Base-by-base conservation (phyloP, 2,888 invertebrate genomes). In the Celastrina argiolus region DNA sequence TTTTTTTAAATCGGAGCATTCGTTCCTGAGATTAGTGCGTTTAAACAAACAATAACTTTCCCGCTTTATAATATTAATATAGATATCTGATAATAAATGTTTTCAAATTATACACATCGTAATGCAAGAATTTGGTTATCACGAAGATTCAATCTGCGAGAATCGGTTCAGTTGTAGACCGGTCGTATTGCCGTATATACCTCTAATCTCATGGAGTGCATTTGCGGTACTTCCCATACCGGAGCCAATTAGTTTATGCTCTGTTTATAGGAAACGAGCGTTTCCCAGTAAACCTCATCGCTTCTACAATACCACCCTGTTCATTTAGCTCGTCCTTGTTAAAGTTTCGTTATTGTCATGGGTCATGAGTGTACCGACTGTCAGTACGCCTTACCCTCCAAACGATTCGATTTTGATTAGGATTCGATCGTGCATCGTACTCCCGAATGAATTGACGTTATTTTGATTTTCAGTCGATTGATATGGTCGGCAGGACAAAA, bases 221-320 rank as follows among this genome's bases (percentile, higher is more conserved):
- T 81, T 79, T 79, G 80, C 72, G 80, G 79, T 73, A 71, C 71
- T 74, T 72, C 78, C 73, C 78, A 78, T 80, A 76, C 79, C 77
- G 74, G 74, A 76, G 73, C 76, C 84, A 84, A 85, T 87, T 86
- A 87, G 78, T 77, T 74, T 73, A 79, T 79, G 76, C 79, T 77
- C 76, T 74, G 71, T 74, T 72, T 71, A 71, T 61, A 61, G 36
- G 61, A 39, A 71, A 71, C 66, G 68, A 68, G 71, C 68, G 69
- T 71, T 68, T 65, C 68, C 59, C 66, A 72, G 70, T 65, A 69
- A 69, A 69, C 70, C 67, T 56, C 51, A 68, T 70, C 66, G 69
- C 69, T 71, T 67, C 71, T 70, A 67, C 59, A 63, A 67, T 59
- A n/a, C 64, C 39, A 28, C 31, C 58, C 56, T 64, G 59, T 63